phyloP scores from a whole-genome alignment of 2,888 invertebrate species.

The Xestia sexstrigata region DNA sequence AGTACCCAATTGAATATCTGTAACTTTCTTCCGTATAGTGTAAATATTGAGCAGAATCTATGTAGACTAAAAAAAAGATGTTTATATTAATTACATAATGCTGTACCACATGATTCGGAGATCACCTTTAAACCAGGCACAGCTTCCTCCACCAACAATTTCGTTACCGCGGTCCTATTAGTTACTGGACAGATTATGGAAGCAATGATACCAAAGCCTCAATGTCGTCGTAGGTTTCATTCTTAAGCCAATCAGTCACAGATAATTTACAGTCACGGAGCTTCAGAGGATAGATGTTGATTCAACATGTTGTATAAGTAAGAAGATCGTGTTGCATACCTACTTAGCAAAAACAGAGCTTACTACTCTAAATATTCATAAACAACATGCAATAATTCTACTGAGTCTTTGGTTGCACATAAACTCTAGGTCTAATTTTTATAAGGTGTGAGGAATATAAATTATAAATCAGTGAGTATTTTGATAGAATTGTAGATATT shows the following conservation, averaged over 20 bases:
- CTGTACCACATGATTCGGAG: too few relatives aligned
- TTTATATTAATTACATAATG: too few relatives aligned
- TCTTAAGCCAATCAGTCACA: background rate
- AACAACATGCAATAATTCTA: background rate
- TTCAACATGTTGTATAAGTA: background rate
- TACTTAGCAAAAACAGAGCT: background rate
- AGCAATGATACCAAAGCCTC: background rate
- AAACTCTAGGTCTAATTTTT: background rate
- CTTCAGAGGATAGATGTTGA: background rate
- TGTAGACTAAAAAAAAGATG: too few relatives aligned
- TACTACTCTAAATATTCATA: background rate
- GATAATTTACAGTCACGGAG: background rate
- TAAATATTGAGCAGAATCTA: too few relatives aligned
- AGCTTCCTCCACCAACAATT: background rate
- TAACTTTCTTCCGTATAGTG: background rate
- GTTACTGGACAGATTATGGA: background rate
- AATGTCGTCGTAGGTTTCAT: background rate
- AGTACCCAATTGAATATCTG: background rate
- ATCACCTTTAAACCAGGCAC: background rate
- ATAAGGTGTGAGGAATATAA: background rate
- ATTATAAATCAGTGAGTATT: conserved; percentile 48
- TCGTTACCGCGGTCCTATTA: background rate
- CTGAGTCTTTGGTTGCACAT: background rate
- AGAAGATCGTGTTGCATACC: background rate
- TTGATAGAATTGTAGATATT: conserved; percentile 36